Evolutionary conservation across 2,113 vertebrate species (phyloP).

Genomic region (Scartelaos histophorus): DNA sequence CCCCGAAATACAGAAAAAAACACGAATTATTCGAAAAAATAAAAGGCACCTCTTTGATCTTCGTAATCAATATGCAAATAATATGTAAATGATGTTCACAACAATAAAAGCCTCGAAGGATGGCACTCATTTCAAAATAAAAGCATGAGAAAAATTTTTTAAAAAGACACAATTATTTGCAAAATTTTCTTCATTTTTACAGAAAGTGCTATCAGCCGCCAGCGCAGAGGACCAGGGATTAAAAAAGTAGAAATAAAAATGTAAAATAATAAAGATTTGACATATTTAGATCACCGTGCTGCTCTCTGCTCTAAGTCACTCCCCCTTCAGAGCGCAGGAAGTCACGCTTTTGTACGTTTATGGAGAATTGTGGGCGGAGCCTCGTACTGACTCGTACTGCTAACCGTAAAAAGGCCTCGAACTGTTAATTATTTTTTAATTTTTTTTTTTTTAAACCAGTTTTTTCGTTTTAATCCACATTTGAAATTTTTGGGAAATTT

Average conservation of each 20-base stretch:
- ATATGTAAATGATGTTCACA: constrained; percentile 18
- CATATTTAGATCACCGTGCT: too few species aligned
- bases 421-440: too few species aligned
- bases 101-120: constrained; percentile 16
- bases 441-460: too few species aligned
- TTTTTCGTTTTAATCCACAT: too few species aligned
- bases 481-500: too few species aligned
- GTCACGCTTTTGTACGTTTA: too few species aligned
- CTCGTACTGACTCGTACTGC: too few species aligned
- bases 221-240: constrained; percentile 51
- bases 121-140: constrained; percentile 42
- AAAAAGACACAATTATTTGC: constrained; percentile 30
- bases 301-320: too few species aligned
- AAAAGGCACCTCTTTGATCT: constrained; percentile 74
- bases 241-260: background rate
- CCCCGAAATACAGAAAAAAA: constrained; percentile 32
- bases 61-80: constrained; percentile 18
- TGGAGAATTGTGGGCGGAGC: too few species aligned
- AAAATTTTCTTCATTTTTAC: constrained; percentile 38
- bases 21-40: constrained; percentile 34
- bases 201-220: constrained; percentile 63
- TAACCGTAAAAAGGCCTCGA: too few species aligned
- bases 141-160: constrained; percentile 55
- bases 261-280: too few species aligned
- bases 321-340: too few species aligned